These are phyloP conservation scores for Pimpla rufipes DNA, from an alignment of 2,888 invertebrate genomes.

Conservation along the genomic window DNA sequence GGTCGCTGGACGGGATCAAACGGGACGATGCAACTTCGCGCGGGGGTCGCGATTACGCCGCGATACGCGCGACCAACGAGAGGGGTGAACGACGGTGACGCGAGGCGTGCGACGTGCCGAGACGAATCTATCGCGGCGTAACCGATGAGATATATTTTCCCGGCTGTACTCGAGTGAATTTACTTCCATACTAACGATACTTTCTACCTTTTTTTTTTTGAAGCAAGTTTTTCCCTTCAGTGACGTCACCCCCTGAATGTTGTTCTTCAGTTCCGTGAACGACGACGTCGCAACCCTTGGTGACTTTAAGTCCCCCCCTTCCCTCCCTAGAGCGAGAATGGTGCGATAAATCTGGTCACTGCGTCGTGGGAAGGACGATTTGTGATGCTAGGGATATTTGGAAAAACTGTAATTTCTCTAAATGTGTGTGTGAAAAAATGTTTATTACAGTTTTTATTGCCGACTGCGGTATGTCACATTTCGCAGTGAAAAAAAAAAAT, in stretches of 20 bases:
- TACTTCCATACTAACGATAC: constrained; percentile 7
- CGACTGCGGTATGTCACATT: background rate
- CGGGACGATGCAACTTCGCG: constrained; percentile 14
- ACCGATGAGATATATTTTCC: constrained; percentile 59
- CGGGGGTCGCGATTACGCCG: constrained; percentile 56
- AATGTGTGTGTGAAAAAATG: too few relatives aligned
- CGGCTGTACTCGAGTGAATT: constrained; percentile 8
- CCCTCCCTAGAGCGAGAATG: too few relatives aligned
- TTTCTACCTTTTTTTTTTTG: constrained; percentile 31
- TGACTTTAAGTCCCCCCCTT: background rate
- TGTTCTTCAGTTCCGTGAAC: constrained; percentile 6
- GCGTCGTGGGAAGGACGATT: background rate
- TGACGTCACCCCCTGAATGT: background rate
- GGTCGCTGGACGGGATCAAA: constrained; percentile 31
- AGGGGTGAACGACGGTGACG: constrained; percentile 59
- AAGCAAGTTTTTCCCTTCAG: background rate
- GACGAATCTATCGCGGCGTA: constrained; percentile 70
- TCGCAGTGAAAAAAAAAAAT: background rate
- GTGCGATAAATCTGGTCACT: background rate
- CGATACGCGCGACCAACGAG: constrained; percentile 64
- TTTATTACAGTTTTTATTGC: too few relatives aligned
- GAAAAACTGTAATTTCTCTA: background rate
- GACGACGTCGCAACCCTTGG: background rate
- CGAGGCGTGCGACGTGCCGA: constrained; percentile 64
- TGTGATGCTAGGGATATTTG: background rate